A percentile compares a stretch with the other conserved stretches of the same genome.
These are phyloP conservation scores for Morpho achilles DNA, from an alignment of 2,888 invertebrate species.

Conservation along the genomic window DNA sequence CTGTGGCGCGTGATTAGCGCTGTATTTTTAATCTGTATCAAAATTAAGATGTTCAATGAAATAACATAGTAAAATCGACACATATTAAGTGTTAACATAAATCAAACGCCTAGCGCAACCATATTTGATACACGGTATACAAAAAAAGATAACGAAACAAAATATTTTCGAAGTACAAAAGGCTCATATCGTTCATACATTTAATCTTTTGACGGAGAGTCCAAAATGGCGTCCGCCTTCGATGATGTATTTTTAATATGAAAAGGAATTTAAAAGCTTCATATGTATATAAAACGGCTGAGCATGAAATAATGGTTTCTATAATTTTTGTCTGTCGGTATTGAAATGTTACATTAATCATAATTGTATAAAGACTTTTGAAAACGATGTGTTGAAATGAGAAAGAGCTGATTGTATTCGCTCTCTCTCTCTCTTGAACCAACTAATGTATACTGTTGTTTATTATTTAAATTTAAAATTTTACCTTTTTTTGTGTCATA, in stretches of 20 bases:
- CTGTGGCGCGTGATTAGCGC: too few species aligned
- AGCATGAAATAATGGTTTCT: conserved; percentile 60
- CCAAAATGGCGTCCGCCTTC: neutral
- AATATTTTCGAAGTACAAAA: conserved; percentile 1
- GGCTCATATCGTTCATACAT: conserved; percentile 5
- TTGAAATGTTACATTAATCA: conserved; percentile 55
- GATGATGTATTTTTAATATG: conserved; percentile 30
- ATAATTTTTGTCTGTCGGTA: conserved; percentile 31
- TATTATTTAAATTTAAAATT: too few species aligned
- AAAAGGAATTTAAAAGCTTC: conserved; percentile 18
- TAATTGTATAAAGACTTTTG: conserved; percentile 14
- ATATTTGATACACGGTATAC: neutral
- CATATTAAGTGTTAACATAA: neutral
- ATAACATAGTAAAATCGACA: neutral
- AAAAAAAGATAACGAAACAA: neutral
- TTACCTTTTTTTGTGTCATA: neutral
- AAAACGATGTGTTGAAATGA: conserved; percentile 5
- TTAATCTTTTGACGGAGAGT: conserved; percentile 9
- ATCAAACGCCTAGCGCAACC: neutral
- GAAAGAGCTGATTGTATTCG: neutral
- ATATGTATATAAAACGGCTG: conserved; percentile 31
- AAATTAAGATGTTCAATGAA: too few species aligned
- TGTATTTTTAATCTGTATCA: too few species aligned
- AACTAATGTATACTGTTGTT: too few species aligned
- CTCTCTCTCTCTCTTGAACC: too few species aligned